Conservation (phyloP, 2,797 vertebrate species). For the Rhinella marina region DNA sequence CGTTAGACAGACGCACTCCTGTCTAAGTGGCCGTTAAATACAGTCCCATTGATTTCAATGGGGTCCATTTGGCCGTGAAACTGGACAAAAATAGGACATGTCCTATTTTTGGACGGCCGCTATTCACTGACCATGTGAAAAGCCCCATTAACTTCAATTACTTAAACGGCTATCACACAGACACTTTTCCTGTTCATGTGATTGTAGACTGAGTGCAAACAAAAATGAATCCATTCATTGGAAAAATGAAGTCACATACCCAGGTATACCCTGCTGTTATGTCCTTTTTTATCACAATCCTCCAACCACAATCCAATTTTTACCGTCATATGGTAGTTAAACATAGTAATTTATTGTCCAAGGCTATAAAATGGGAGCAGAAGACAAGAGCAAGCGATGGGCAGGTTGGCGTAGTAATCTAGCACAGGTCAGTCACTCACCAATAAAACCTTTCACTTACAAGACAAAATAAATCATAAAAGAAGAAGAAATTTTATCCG, state of each 20-base stretch:
- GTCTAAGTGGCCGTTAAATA: too few species aligned
- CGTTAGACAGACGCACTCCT: too few species aligned
- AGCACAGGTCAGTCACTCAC: background rate
- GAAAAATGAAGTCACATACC: background rate
- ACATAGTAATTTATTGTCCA: background rate
- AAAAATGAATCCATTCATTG: background rate
- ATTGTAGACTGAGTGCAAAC: too few species aligned
- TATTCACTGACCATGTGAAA: too few species aligned
- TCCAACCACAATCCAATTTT: background rate
- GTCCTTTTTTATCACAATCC: background rate
- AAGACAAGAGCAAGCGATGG: background rate
- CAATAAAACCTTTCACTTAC: slow-evolving; percentile 24
- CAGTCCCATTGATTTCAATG: too few species aligned
- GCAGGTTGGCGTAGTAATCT: background rate
- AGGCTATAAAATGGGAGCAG: background rate
- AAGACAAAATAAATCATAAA: slow-evolving; percentile 31
- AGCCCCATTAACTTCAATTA: too few species aligned
- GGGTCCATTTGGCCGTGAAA: too few species aligned
- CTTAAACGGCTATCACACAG: too few species aligned
- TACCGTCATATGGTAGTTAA: slow-evolving; percentile 4
- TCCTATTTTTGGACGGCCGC: too few species aligned
- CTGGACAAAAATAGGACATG: too few species aligned
- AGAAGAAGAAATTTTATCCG: background rate
- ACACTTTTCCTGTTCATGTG: too few species aligned
- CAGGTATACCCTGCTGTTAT: background rate